Conservation (phyloP, 2,797 vertebrate species). For the Phrynocephalus guinanensis region DNA sequence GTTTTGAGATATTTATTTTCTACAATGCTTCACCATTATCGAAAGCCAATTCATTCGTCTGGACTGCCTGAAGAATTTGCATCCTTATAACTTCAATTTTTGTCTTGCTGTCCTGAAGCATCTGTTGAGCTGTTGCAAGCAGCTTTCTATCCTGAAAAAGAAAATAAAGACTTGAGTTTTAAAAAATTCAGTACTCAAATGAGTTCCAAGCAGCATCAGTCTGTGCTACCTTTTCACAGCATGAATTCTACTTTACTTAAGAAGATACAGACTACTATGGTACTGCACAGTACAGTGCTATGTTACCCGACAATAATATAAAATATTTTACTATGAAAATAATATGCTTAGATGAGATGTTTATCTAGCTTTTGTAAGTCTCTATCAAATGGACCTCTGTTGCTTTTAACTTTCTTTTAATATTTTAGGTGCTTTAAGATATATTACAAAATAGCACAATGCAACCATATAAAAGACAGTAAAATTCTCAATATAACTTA, state of each 20-base stretch:
- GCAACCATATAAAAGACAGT: background rate
- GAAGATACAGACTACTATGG: background rate
- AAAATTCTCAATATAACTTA: background rate
- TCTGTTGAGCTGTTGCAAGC: constrained; percentile 94
- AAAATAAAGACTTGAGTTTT: constrained; percentile 47
- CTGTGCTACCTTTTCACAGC: background rate
- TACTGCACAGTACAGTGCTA: too few relatives aligned
- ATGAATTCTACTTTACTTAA: background rate
- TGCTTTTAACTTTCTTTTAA: background rate
- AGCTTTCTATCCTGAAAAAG: constrained; percentile 91
- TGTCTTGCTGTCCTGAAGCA: constrained; percentile 98
- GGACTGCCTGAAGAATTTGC: constrained; percentile 98
- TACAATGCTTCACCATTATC: constrained; percentile 89
- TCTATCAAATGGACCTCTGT: background rate
- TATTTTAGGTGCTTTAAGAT: background rate
- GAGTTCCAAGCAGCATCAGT: background rate
- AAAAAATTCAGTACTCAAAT: constrained; percentile 43
- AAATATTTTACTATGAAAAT: background rate
- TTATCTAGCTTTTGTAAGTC: background rate
- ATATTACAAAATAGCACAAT: background rate
- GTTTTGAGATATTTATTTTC: constrained; percentile 58
- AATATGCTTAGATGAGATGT: background rate
- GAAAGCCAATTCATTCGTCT: constrained; percentile 93
- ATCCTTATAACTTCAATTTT: constrained; percentile 99
- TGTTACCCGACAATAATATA: too few relatives aligned